phyloP scores from a whole-genome alignment of 1,140 invertebrate genomes.

The Ctenoplectra terminalis region DNA sequence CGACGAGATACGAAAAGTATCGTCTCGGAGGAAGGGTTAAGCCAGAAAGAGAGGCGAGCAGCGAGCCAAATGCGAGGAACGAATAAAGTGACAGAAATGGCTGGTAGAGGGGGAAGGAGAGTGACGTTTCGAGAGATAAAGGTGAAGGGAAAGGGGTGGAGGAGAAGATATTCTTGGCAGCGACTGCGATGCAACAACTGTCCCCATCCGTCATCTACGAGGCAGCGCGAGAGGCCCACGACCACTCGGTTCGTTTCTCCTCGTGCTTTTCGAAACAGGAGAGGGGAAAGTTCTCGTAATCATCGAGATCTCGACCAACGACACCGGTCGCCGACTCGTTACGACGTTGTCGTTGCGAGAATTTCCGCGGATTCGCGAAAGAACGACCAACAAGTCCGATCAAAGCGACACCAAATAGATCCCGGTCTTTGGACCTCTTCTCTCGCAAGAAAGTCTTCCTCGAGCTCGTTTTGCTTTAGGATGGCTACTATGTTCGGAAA shows the following conservation, averaged over 20 bases:
- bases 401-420: not conserved
- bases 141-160: conserved; percentile 18
- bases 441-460: not conserved
- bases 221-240: conserved; percentile 52
- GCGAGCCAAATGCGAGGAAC: conserved; percentile 15
- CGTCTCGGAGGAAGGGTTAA: not conserved
- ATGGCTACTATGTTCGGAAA: not conserved
- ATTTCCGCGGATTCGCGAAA: conserved; percentile 16
- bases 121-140: conserved; percentile 63
- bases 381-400: not conserved
- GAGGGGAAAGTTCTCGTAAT: conserved; percentile 52
- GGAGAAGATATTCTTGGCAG: conserved; percentile 68
- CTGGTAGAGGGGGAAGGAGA: conserved; percentile 12
- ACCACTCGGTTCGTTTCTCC: conserved; percentile 41
- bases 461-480: not conserved
- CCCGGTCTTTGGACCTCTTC: too few relatives aligned
- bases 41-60: not conserved
- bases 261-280: conserved; percentile 1
- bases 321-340: not conserved
- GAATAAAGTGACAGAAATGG: conserved; percentile 18
- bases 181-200: conserved; percentile 70
- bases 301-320: conserved; percentile 38
- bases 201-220: conserved; percentile 69
- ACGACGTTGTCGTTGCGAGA: conserved; percentile 12
- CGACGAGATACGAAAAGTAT: conserved; percentile 52